These are phyloP conservation scores for Sciurus vulgaris DNA, from an alignment of 2,797 vertebrate species.

Conservation along the genomic window DNA sequence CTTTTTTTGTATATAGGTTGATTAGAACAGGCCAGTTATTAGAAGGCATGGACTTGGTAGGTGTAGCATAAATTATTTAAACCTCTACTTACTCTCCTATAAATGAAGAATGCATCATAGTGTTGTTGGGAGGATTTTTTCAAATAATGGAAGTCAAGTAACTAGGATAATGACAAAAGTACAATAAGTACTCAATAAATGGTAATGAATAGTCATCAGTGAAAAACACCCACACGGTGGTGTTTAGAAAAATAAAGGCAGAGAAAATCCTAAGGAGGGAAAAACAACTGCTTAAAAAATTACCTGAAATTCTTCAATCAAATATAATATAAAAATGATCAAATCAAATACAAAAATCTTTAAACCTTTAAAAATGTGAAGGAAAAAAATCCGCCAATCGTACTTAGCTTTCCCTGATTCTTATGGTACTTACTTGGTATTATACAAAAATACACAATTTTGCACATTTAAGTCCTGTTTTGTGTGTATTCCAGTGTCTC, in stretches of 20 bases:
- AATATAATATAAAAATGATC: too few relatives aligned
- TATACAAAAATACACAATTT: not conserved
- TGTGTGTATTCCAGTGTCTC: not conserved
- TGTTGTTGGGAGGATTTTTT: not conserved
- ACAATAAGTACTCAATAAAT: conserved; percentile 3
- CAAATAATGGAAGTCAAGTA: not conserved
- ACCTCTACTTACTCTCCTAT: not conserved
- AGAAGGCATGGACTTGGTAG: not conserved
- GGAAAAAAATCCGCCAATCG: not conserved
- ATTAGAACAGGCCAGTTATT: not conserved
- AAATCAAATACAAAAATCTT: not conserved
- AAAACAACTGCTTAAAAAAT: not conserved
- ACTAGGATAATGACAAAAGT: not conserved
- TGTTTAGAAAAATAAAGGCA: not conserved
- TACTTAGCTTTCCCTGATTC: not conserved
- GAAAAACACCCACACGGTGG: not conserved
- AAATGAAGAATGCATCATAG: not conserved
- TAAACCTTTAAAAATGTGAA: not conserved
- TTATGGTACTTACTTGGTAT: not conserved
- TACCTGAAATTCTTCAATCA: not conserved
- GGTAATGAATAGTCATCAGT: not conserved
- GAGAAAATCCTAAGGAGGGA: not conserved
- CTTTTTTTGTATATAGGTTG: not conserved
- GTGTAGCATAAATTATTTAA: not conserved
- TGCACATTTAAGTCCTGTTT: not conserved